Percentiles rank a stretch among this genome's conserved stretches.
Evolutionary conservation across 2,113 vertebrate genomes (phyloP).

Genomic region (Hirundichthys speculiger): DNA sequence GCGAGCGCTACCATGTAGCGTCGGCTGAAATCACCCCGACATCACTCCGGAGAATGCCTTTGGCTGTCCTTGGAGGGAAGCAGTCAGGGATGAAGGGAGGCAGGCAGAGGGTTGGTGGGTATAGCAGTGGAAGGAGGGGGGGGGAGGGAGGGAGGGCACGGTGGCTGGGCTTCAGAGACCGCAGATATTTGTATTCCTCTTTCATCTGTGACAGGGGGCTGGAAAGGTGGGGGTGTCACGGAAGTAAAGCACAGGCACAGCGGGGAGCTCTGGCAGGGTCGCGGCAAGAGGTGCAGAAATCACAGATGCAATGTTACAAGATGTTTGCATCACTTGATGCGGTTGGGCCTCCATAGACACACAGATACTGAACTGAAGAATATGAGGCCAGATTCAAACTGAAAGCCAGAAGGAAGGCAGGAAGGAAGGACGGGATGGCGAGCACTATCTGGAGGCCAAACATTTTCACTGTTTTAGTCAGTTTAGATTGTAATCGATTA

Average conservation of each 20-base stretch:
- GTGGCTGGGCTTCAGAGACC: slow-evolving; percentile 63
- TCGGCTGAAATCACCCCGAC: slow-evolving; percentile 67
- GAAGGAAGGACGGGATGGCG: too few species aligned
- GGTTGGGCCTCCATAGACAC: slow-evolving; percentile 24
- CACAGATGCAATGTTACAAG: slow-evolving; percentile 56
- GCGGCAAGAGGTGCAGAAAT: slow-evolving; percentile 66
- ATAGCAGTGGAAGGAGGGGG: slow-evolving; percentile 13
- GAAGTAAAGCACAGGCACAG: slow-evolving; percentile 44
- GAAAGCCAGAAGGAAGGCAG: slow-evolving; percentile 2
- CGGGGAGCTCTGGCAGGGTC: slow-evolving; percentile 45
- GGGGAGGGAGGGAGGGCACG: slow-evolving; percentile 1
- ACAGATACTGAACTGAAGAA: slow-evolving; percentile 47
- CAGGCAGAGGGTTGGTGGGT: slow-evolving; percentile 22
- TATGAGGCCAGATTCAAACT: slow-evolving; percentile 18
- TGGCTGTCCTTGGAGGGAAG: slow-evolving; percentile 81
- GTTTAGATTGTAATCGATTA: background rate
- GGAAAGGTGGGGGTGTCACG: slow-evolving; percentile 46
- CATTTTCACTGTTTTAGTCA: slow-evolving; percentile 23
- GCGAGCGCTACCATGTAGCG: slow-evolving; percentile 42
- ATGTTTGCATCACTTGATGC: slow-evolving; percentile 46
- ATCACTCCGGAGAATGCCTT: slow-evolving; percentile 74
- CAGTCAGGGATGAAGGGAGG: slow-evolving; percentile 65
- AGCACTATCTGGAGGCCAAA: too few species aligned
- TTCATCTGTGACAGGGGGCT: slow-evolving; percentile 69
- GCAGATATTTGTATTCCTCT: slow-evolving; percentile 81